These are phyloP conservation scores for Seriola aureovittata DNA, from an alignment of 2,113 vertebrate genomes.

Conservation along the genomic window DNA sequence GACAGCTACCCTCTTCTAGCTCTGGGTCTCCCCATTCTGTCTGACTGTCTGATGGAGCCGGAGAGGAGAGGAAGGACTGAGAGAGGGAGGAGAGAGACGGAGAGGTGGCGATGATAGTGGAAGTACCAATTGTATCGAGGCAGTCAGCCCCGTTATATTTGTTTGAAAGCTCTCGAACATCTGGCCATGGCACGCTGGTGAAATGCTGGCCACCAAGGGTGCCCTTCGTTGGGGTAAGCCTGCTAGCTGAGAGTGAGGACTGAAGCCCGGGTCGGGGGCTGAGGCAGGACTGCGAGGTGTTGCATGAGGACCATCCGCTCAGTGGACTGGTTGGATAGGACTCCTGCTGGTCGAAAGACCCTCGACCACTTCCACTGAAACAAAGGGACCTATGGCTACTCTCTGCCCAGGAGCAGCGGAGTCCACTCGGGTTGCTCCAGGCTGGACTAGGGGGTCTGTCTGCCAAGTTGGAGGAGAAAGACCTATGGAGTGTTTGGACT, in stretches of 20 bases:
- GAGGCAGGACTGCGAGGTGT: constrained; percentile 64
- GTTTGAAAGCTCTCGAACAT: constrained; percentile 75
- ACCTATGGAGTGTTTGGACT: constrained; percentile 45
- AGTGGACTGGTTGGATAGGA: constrained; percentile 54
- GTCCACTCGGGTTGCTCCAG: constrained; percentile 26
- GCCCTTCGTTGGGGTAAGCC: constrained; percentile 48
- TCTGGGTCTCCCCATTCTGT: constrained; percentile 57
- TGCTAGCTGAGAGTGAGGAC: constrained; percentile 51
- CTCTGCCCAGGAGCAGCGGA: constrained; percentile 64
- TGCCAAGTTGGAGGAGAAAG: constrained; percentile 60
- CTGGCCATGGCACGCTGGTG: constrained; percentile 80
- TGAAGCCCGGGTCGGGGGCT: constrained; percentile 57
- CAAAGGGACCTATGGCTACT: constrained; percentile 57
- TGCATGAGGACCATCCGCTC: constrained; percentile 61
- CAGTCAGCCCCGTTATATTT: constrained; percentile 68
- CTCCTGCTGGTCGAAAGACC: constrained; percentile 54
- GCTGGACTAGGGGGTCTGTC: constrained; percentile 67
- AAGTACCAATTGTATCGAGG: constrained; percentile 7
- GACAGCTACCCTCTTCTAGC: constrained; percentile 63
- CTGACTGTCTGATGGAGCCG: constrained; percentile 36
- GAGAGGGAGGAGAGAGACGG: constrained; percentile 1
- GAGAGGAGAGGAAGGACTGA: constrained; percentile 13
- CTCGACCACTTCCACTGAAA: constrained; percentile 6
- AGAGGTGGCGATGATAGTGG: constrained; percentile 1
- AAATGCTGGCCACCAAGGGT: constrained; percentile 71